phyloP scores from a whole-genome alignment of 2,888 invertebrate species.

The Eupithecia pulchellata region DNA sequence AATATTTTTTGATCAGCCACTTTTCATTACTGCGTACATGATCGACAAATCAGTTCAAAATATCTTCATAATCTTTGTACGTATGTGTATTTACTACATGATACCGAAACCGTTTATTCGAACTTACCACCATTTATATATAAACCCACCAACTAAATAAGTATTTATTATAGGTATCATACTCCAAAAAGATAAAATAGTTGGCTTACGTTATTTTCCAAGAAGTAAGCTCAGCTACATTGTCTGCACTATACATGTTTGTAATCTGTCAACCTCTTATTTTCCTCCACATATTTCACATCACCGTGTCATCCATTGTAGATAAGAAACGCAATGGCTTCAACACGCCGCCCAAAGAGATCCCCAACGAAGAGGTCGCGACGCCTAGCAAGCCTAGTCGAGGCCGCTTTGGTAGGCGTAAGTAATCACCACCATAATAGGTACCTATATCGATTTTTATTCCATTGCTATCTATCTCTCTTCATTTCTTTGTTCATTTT shows the following conservation, averaged over 20 bases:
- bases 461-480: constrained; percentile 30
- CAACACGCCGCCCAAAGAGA: constrained; percentile 65
- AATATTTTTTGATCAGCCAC: constrained; percentile 27
- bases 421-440: constrained; percentile 52
- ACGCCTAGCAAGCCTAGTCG: constrained; percentile 66
- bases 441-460: constrained; percentile 32
- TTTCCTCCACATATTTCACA: constrained; percentile 20
- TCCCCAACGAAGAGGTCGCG: constrained; percentile 64
- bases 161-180: not conserved
- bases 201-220: not conserved
- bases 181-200: not conserved
- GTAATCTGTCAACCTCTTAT: not conserved
- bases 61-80: not conserved
- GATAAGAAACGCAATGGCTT: constrained; percentile 65
- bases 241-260: no score
- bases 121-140: constrained; percentile 1
- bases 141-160: not conserved
- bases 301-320: constrained; percentile 43
- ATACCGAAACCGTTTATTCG: not conserved
- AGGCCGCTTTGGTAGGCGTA: constrained; percentile 77
- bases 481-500: constrained; percentile 24
- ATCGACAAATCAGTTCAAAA: not conserved
- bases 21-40: constrained; percentile 28
- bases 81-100: not conserved
- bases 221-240: not conserved